Evolutionary conservation across 1,140 invertebrate species (phyloP), one percentile per base, ranked within the genome.

Genomic region (Mylabris phalerata): DNA sequence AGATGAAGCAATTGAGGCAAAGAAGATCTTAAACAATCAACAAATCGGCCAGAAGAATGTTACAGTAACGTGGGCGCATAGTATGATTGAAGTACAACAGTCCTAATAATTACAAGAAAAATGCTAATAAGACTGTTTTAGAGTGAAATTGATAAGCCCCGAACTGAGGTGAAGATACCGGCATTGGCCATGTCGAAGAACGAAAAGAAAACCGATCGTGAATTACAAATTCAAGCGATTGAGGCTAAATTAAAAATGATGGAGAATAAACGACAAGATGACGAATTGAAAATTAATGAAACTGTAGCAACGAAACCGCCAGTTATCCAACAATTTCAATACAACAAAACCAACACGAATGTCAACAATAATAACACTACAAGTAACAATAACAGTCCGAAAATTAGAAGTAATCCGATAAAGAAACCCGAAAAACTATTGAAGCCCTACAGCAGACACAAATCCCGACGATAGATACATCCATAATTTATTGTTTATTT

Each of bases 171-270:
- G 43, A 82, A 86, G 54, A 89, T 90, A 65, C 82, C 89, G 47
- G 88, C 83, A 2, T 68, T 91, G 59, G 85, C 85, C 3, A 86
- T 86, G 54, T 82, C 83, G 11, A 88, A 88, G 64, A 81, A 81
- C 45, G 83, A 84, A 59, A 74, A 79, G 50, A 79, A 84, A 72
- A 78, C 88, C 32, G 90, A 88, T 72, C 83, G 85, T 64, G 80
- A 84, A 67, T 85, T 84, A 26, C 87, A 89, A 58, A 93, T 93
- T 63, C 85, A 89, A 67, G 89, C 89, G 2, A 93, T 93, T 59
- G 90, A 93, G 73, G 88, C 88, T 1, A 93, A 93, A 74, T 74
- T 93, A 2, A 91, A 90, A 67, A 75, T 86, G 66, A 87, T 92
- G 82, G 84, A 88, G 61, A 79, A 79, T 24, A 82, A 84, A 60